These are phyloP conservation scores for Fundulus diaphanus DNA, from an alignment of 2,797 vertebrate species.

Conservation along the genomic window DNA sequence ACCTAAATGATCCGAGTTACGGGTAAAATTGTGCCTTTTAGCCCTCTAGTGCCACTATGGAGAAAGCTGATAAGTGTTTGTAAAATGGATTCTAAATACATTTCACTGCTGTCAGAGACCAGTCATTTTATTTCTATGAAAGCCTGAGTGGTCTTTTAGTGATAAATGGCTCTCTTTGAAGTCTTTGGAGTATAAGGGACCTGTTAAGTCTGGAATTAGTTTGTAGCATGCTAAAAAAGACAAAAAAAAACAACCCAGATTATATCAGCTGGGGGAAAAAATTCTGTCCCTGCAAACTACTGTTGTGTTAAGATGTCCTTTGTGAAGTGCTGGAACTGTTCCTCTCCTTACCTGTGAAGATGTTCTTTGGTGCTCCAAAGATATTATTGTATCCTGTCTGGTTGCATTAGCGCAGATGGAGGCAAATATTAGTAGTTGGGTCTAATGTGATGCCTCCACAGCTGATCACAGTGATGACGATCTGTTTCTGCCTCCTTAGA, in stretches of 20 bases:
- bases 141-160: conserved; percentile 16
- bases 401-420: background rate
- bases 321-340: background rate
- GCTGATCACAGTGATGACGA: background rate
- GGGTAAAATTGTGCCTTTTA: conserved; percentile 11
- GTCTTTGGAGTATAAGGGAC: background rate
- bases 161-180: conserved; percentile 47
- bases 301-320: background rate
- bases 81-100: conserved; percentile 36
- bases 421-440: background rate
- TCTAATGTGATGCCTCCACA: background rate
- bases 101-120: conserved; percentile 20
- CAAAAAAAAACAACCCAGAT: background rate
- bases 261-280: background rate
- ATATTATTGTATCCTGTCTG: background rate
- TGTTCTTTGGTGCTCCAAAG: background rate
- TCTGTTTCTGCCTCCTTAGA: background rate
- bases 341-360: background rate
- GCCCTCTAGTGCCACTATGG: conserved; percentile 7
- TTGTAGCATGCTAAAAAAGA: background rate
- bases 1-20: conserved; percentile 11
- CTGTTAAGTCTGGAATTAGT: background rate
- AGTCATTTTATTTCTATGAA: conserved; percentile 25
- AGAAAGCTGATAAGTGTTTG: conserved; percentile 11
- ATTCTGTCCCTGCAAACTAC: background rate